Base-by-base conservation (phyloP, 2,113 vertebrate genomes). In the Microtus ochrogaster region DNA sequence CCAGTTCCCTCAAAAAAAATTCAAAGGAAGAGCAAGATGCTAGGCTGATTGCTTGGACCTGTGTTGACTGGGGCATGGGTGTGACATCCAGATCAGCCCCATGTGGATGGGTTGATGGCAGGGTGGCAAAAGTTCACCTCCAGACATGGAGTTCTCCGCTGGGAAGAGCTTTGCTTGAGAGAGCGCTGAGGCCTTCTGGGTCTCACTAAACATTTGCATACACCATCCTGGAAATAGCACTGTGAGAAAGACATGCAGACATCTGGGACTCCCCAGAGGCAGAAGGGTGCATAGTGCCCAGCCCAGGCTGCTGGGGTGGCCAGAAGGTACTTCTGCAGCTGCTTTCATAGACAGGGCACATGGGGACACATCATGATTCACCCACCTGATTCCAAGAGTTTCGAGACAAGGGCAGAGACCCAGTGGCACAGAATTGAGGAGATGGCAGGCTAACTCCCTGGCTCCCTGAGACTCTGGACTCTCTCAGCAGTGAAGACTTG, bases 51-150 rank as follows among this genome's bases (percentile, higher is more conserved):
- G 33, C 2, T 7, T 21, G 6, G 21, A 2, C 41, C 58, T 68
- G 16, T 5, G 0, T 7, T 33, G 5, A 30, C 26, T n/a, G 3
- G 10, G 1, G 19, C 36, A 17, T 58, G 17, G 22, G 41, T 7
- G 4, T 3, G 26, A 33, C 10, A 0, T 26, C 2, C 11, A 7
- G 70, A 79, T 68, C n/a, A 17, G 0, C 11, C 2, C 4, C 1
- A 0, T 21, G 26, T 0, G 24, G 28, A 5, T 22, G 10, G 17
- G 26, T 70, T 58, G 11, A 81, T n/a, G 79, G 79, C 21, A 3
- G 44, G 36, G 39, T 26, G 0, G 12, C 33, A 0, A 36, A 13
- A 39, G 8, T 16, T 52, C 26, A 1, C 7, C 33, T 44, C 63
- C 52, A 14, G 65, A 17, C 33, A 9, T 3, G 0, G 7, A 5